Evolutionary conservation across 2,888 invertebrate species (phyloP).

Genomic region (Lepidonotus clava): DNA sequence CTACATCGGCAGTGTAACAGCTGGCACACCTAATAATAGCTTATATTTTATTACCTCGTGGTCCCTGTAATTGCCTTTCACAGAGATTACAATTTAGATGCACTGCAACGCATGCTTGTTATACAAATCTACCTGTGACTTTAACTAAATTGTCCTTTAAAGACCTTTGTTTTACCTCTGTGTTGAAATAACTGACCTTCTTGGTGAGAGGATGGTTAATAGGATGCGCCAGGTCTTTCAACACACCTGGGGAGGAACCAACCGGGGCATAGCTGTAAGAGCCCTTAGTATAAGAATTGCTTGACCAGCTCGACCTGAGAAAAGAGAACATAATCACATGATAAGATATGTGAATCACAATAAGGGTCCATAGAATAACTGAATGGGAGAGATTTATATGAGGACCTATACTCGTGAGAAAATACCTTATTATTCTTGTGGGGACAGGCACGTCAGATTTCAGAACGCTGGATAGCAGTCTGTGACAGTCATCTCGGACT

Average conservation of each 20-base stretch:
- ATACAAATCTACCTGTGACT: too few species aligned
- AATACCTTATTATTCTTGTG: neutral
- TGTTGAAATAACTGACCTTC: too few species aligned
- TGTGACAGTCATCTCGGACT: neutral
- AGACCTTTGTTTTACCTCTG: too few species aligned
- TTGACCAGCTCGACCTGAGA: neutral
- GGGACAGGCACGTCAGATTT: neutral
- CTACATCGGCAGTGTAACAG: too few species aligned
- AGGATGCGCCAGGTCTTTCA: neutral
- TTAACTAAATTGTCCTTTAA: too few species aligned
- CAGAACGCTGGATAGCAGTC: neutral
- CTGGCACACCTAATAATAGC: too few species aligned
- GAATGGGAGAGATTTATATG: neutral
- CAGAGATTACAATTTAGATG: too few species aligned
- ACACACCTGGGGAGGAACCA: neutral
- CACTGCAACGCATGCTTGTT: too few species aligned
- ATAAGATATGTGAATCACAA: neutral
- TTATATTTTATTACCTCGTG: too few species aligned
- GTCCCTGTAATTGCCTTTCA: too few species aligned
- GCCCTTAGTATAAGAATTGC: neutral
- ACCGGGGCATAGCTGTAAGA: slow-evolving; percentile 19
- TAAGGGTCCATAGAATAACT: neutral
- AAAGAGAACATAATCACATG: neutral
- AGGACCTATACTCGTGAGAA: too few species aligned
- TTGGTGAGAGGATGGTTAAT: neutral